Conservation (phyloP, 2,888 invertebrate genomes). For the Calliopum simillimum region DNA sequence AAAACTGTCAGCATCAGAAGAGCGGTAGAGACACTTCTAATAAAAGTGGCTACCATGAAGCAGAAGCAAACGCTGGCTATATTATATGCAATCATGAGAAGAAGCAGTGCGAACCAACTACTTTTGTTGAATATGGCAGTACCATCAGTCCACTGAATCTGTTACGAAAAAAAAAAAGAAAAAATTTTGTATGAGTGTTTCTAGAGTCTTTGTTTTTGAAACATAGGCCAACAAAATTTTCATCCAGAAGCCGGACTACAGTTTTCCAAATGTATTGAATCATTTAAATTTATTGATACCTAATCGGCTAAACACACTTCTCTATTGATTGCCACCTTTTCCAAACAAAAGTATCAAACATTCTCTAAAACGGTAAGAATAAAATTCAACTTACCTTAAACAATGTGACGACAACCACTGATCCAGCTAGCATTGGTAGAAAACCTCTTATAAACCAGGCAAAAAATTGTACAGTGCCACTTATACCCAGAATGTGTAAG, state of each 20-base stretch:
- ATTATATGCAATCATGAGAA: constrained; percentile 77
- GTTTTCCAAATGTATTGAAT: too few relatives aligned
- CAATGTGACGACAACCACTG: constrained; percentile 69
- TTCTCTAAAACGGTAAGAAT: too few relatives aligned
- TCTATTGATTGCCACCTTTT: too few relatives aligned
- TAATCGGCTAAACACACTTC: too few relatives aligned
- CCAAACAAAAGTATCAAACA: too few relatives aligned
- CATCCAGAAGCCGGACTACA: too few relatives aligned
- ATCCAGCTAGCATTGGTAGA: constrained; percentile 72
- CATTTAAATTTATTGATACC: too few relatives aligned
- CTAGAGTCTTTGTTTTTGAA: too few relatives aligned
- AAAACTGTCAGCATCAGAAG: constrained; percentile 77
- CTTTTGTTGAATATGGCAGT: constrained; percentile 75
- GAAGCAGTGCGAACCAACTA: constrained; percentile 74
- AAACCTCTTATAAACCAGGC: constrained; percentile 85
- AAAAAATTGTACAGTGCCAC: constrained; percentile 82
- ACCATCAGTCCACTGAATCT: constrained; percentile 64
- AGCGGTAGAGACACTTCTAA: constrained; percentile 80
- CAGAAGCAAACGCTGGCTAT: constrained; percentile 78
- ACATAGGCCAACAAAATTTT: constrained; percentile 62
- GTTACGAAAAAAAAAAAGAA: too few relatives aligned
- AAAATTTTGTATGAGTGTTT: too few relatives aligned
- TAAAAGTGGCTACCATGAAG: constrained; percentile 81
- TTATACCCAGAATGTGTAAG: constrained; percentile 88
- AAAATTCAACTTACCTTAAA: constrained; percentile 55